A percentile compares a stretch with the other conserved stretches of the same genome.
Conservation (phyloP, 2,888 invertebrate genomes). For the Mesochorus sp. region DNA sequence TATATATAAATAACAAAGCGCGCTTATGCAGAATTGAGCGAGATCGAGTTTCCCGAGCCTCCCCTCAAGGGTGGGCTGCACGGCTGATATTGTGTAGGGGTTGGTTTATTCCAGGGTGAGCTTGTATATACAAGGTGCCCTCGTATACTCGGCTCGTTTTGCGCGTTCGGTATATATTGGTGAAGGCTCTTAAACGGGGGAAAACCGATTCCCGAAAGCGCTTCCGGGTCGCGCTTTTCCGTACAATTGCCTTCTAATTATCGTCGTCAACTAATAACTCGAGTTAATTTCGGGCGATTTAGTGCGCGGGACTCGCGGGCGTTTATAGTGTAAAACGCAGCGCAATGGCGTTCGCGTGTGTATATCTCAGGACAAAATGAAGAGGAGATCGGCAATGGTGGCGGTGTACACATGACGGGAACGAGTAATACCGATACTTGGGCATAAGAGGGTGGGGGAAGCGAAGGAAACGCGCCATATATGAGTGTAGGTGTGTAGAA, state of each 20-base stretch:
- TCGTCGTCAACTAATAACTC: slow-evolving; percentile 81
- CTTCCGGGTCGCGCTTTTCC: slow-evolving; percentile 77
- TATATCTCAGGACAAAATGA: slow-evolving; percentile 8
- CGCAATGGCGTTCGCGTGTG: too few species aligned
- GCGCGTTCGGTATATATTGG: slow-evolving; percentile 26
- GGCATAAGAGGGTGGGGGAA: slow-evolving; percentile 12
- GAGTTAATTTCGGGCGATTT: slow-evolving; percentile 81
- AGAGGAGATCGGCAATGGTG: slow-evolving; percentile 31
- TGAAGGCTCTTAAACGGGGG: slow-evolving; percentile 47
- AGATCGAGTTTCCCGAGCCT: slow-evolving; percentile 42
- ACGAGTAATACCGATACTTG: slow-evolving; percentile 51
- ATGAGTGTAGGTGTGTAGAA: background rate
- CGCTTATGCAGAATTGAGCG: slow-evolving; percentile 47
- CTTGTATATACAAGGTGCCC: background rate
- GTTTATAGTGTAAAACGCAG: background rate
- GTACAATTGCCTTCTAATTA: slow-evolving; percentile 81
- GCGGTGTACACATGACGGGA: background rate
- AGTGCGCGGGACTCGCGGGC: slow-evolving; percentile 69
- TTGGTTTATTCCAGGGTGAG: slow-evolving; percentile 2
- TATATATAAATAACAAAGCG: background rate
- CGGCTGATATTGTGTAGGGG: slow-evolving; percentile 19
- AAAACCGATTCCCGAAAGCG: slow-evolving; percentile 59
- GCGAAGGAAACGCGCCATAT: slow-evolving; percentile 19
- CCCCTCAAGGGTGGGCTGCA: background rate
- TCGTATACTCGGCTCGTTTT: slow-evolving; percentile 39